Evolutionary conservation across 64 coral and sea anemone genomes (phyloP), one percentile per base, ranked within the genome.

Genomic region (Dendronephthya gigantea): DNA sequence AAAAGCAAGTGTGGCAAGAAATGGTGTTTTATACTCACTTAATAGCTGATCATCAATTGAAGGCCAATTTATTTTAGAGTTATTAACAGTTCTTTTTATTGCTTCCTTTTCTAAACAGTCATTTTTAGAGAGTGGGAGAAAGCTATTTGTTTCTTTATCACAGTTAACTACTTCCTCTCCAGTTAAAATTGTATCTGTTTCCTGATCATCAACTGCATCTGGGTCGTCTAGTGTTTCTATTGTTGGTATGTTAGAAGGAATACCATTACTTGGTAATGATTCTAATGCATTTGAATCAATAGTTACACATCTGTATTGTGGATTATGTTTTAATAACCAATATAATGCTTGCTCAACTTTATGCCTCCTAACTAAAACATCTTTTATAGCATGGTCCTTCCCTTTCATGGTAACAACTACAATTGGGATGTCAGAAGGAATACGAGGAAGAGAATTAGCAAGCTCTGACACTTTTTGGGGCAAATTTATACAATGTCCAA

Each of bases 1-100:
- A 45, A 45, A 45, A 45, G 41, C 41, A 45, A 45, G 41, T 45
- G 41, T 45, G 41, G 41, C 41, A 45, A 45, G 41, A 45, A 45
- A 45, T 45, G 41, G 41, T 45, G 41, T 45, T 45, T 4, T 45
- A 45, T 45, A 45, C 11, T 45, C 41, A 87, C 70, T 87, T 72
- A 87, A 48, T 87, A 59, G 85, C 37, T 12, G 25, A 68, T 87
- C 65, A 40, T 27, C 27, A 35, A 74, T 45, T 75, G 85, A 31
- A 31, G 85, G 85, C 85, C 85, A 87, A 87, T 75, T 87, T 22
- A 39, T 87, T 87, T 87, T 87, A 45, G 25, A 28, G 45, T 17
- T 68, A 49, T 47, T 69, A 43, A 75, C 48, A 49, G 49, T 34
- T 72, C 29, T 48, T 48, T 49, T 34, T 48, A 75, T 75, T 75